phyloP scores from a whole-genome alignment of 2,888 invertebrate species.

The Argyresthia goedartella region DNA sequence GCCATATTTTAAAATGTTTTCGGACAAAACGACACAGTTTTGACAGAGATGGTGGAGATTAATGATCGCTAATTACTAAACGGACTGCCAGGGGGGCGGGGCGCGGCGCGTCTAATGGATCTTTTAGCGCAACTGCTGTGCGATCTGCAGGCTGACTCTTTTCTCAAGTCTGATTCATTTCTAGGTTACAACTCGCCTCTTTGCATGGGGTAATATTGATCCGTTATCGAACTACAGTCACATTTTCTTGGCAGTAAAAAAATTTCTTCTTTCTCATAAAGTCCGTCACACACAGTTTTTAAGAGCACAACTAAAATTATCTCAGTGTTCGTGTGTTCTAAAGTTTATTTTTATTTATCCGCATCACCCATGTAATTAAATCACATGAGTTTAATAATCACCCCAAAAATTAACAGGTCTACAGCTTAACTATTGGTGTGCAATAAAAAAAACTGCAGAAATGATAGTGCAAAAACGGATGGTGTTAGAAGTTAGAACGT shows the following conservation, averaged over 20 bases:
- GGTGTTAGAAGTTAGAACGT: slow-evolving; percentile 7
- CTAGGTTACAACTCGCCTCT: background rate
- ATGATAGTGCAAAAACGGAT: background rate
- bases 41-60: slow-evolving; percentile 58
- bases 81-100: slow-evolving; percentile 33
- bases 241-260: no score
- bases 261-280: no score
- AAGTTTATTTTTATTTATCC: no score
- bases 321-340: no score
- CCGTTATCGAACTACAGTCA: background rate
- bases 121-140: slow-evolving; percentile 5
- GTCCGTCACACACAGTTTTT: no score
- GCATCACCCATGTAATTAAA: no score
- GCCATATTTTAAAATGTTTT: slow-evolving; percentile 57
- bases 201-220: no score
- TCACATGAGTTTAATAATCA: no score
- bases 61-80: slow-evolving; percentile 55
- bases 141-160: background rate
- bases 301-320: no score
- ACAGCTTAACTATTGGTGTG: no score
- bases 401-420: no score
- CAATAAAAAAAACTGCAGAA: slow-evolving; percentile 5
- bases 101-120: slow-evolving; percentile 24
- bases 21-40: slow-evolving; percentile 55
- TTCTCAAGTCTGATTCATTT: background rate